Base-by-base conservation (phyloP, 2,113 vertebrate species). In the Rhizomys pruinosus region DNA sequence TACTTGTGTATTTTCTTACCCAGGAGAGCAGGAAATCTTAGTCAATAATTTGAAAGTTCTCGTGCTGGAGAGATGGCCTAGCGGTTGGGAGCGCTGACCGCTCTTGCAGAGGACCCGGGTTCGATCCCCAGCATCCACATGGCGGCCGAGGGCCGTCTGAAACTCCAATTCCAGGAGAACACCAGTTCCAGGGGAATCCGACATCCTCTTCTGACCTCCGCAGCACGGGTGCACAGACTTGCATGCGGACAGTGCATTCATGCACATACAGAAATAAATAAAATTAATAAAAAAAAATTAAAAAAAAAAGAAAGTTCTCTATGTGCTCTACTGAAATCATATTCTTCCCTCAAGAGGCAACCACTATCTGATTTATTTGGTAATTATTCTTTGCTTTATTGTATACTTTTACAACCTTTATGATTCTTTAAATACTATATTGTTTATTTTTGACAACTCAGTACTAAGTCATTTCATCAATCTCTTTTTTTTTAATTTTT, bases 361-460 rank as follows among this genome's bases (percentile, higher is more conserved):
- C 10, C 34, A 8, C 29, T 88, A 29, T 52, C 27, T 80, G 55
- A 77, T 80, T 72, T 76, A 37, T 69, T 80, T 79, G 44, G 42
- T 72, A 81, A 68, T 87, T 90, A 92, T 73, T 79, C 9, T 32
- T 84, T 79, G 15, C n/a, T 90, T 87, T 84, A 52, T 55, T 87
- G 69, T 84, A 59, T 80, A 74, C 39, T 76, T 93, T 90, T 85
- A 16, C 15, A 42, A 64, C 5, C 23, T 47, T 69, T 76, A 13
- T 34, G 42, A 66, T 47, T 88, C 8, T 4, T 91, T 82, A 85
- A 57, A 39, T 84, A 55, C 68, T 52, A 61, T 5, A 27, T 80
- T 59, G n/a, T 63, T 73, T 7, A 29, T 81, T 82, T 79, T 91
- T 86, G 80, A 87, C 52, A 55, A 20, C 1, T 42, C 42, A 79